Base-by-base conservation (phyloP, 2,888 invertebrate genomes). In the Metalampra italica region DNA sequence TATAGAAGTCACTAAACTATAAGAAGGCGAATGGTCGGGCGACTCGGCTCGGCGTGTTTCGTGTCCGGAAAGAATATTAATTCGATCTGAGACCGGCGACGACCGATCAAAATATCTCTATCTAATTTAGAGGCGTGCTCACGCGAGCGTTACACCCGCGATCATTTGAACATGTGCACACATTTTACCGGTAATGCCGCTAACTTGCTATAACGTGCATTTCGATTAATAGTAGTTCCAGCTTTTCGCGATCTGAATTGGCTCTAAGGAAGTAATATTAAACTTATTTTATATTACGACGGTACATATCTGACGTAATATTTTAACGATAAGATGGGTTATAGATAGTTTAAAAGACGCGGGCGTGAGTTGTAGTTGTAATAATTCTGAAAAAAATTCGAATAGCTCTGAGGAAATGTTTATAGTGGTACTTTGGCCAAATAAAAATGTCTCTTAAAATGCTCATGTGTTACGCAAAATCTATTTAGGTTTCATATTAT, bases 381-480 rank as follows among this genome's bases (percentile, higher is more conserved):
- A 62, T 69, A 68, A 61, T 65, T 66, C 66, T 62, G 54, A 53
- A 46, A 52, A 64, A 66, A 65, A 59, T 63, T 64, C 49, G 64
- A 60, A 60, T 64, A 54, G 66, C 61, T 64, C 70, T 68, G 78
- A 68, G 62, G 66, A 78, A 71, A 75, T 71, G 55, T 79, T 77
- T 75, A 77, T 73, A n/a, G 36, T n/a, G 65, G 65, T 56, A 55
- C 54, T 56, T 22, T 22, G 60, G 60, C 60, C 64, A 61, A 60
- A 64, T 68, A 64, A 69, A 68, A 69, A 49, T 57, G 55, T 58
- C 55, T 64, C 65, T 59, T 51, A 68, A 69, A 68, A 59, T 61
- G 59, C 63, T 56, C 7, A 9, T 63, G 57, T 47, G 37, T 74
- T 74, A 65, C 75, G 72, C 71, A 75, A 78, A 67, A 70, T 53